Evolutionary conservation across 2,888 invertebrate genomes (phyloP).

Genomic region (Aelia acuminata): DNA sequence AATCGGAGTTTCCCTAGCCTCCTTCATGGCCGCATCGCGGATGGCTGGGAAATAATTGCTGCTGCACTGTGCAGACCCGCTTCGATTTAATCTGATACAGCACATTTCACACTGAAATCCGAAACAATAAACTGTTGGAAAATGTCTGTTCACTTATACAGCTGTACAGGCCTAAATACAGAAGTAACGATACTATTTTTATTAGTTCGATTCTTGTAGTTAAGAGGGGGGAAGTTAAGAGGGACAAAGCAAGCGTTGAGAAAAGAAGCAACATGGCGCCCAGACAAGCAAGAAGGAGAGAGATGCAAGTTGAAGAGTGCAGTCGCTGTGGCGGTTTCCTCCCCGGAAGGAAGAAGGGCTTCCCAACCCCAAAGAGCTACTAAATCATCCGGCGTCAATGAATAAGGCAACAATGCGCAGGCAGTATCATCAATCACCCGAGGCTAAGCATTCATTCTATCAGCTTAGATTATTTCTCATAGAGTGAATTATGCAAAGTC

Average conservation of each 20-base stretch:
- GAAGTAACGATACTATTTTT: too few species aligned
- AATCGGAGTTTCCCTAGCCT: neutral
- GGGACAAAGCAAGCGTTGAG: neutral
- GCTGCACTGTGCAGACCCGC: neutral
- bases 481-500: neutral
- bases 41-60: neutral
- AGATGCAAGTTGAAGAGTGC: slow-evolving; percentile 60
- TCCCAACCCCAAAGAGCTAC: slow-evolving; percentile 39
- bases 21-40: neutral
- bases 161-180: too few species aligned
- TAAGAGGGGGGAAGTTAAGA: neutral
- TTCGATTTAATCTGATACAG: neutral
- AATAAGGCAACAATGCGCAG: slow-evolving; percentile 34
- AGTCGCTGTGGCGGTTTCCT: slow-evolving; percentile 40
- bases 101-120: neutral
- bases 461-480: neutral
- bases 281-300: slow-evolving; percentile 67
- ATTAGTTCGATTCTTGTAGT: too few species aligned
- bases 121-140: neutral
- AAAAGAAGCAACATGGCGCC: neutral
- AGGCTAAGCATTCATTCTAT: neutral
- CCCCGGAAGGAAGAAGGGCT: slow-evolving; percentile 46
- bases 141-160: neutral
- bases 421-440: slow-evolving; percentile 4
- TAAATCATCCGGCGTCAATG: slow-evolving; percentile 11